A percentile compares a stretch with the other conserved stretches of the same genome.
These are phyloP conservation scores for Athetis lepigone DNA, from an alignment of 2,888 invertebrate species.

Conservation along the genomic window DNA sequence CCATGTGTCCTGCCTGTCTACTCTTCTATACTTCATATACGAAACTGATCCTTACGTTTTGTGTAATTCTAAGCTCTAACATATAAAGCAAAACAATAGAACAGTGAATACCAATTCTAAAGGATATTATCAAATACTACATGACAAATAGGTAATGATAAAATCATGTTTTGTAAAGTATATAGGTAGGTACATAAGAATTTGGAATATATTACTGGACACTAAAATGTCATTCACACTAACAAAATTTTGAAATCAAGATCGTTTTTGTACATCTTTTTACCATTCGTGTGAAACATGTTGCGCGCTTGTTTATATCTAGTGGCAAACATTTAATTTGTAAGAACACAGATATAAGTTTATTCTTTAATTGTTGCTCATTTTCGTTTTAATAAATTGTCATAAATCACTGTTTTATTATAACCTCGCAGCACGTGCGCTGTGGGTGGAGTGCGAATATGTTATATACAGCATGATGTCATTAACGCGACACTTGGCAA, in stretches of 20 bases:
- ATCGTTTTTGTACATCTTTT: conserved; percentile 37
- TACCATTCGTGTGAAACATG: conserved; percentile 25
- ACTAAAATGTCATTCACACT: conserved; percentile 16
- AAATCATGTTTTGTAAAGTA: background rate
- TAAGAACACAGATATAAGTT: conserved; percentile 22
- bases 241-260: conserved; percentile 34
- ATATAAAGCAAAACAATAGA: background rate
- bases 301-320: conserved; percentile 3
- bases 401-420: conserved; percentile 62
- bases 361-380: conserved; percentile 32
- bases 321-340: conserved; percentile 15
- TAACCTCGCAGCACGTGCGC: conserved; percentile 79
- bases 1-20: too few species aligned
- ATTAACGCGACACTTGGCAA: conserved; percentile 79
- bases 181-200: background rate
- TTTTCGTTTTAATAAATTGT: conserved; percentile 45
- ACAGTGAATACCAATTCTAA: background rate
- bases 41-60: too few species aligned
- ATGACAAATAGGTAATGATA: background rate
- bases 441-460: conserved; percentile 85
- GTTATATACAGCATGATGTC: conserved; percentile 83
- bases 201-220: background rate
- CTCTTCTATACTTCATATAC: too few species aligned
- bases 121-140: background rate
- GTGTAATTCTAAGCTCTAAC: background rate